Evolutionary conservation across 2,888 invertebrate genomes (phyloP), one percentile per base, ranked within the genome.

Genomic region (Parnassius glacialis): DNA sequence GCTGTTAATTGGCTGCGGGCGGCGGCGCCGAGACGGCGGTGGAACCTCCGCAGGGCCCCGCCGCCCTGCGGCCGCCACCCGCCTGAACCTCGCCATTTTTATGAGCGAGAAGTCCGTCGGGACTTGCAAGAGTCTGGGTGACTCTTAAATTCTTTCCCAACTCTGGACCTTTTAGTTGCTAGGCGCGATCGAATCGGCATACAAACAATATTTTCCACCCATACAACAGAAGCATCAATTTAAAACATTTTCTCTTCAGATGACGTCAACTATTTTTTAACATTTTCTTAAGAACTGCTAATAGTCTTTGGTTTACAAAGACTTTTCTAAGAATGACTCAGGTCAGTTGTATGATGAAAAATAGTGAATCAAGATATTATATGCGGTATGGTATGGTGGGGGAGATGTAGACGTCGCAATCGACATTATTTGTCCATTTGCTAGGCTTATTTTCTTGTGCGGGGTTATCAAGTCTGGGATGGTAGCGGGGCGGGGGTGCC

Each of bases 21-120:
- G 90, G 89, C 81, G 90, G 90, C 90, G 91, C 90, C 90, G 90
- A 90, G 90, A 90, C 90, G 88, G 87, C 88, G 88, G 89, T 81
- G 84, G 89, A 85, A 89, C 90, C 90, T 84, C 91, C 87, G 91
- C 91, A 90, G 88, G 89, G 87, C 80, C 75, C 84, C 87, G 82
- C 83, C 85, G 73, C 73, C 86, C 89, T 81, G 80, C 81, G 74
- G 83, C 82, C 81, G 80, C 74, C 81, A 68, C 74, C 80, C 74
- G 81, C 80, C 83, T 76, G 75, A 71, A 48, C 83, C 78, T 79
- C 78, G 78, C 74, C 80, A 83, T 87, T 90, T 90, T 90, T 90
- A 89, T 85, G 87, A 84, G 80, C 81, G 78, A 83, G 82, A 79
- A 85, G 79, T 77, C 88, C 82, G 79, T 71, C 79, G 86, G 84